Percentiles rank a stretch among this genome's conserved stretches.
Evolutionary conservation across 1,140 invertebrate genomes (phyloP).

Genomic region (Diprion similis): DNA sequence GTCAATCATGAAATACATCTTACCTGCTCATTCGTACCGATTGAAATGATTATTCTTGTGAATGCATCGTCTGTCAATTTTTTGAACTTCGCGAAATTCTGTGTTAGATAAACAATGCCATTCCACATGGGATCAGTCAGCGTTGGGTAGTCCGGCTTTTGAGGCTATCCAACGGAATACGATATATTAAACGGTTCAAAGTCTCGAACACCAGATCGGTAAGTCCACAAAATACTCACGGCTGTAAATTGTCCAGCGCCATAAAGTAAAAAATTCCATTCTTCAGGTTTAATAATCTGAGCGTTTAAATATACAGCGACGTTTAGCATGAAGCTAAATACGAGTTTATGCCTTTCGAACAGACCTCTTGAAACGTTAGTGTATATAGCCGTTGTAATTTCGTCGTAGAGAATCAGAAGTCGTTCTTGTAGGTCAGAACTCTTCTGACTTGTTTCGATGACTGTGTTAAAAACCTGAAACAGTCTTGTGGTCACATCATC

Average conservation of each 20-base stretch:
- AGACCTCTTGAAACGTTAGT: constrained; percentile 86
- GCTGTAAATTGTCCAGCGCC: constrained; percentile 60
- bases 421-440: constrained; percentile 68
- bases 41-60: constrained; percentile 63
- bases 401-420: constrained; percentile 71
- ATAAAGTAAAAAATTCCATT: constrained; percentile 80
- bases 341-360: constrained; percentile 91
- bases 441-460: constrained; percentile 75
- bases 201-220: background rate
- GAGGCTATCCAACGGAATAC: constrained; percentile 40
- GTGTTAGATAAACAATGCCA: constrained; percentile 64
- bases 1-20: constrained; percentile 29
- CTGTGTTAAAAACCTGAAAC: constrained; percentile 76
- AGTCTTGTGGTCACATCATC: constrained; percentile 2
- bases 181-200: background rate
- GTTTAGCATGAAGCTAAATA: constrained; percentile 86
- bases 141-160: constrained; percentile 63
- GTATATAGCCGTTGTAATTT: constrained; percentile 85
- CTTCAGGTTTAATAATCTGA: constrained; percentile 60
- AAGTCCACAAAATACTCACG: constrained; percentile 28
- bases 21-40: constrained; percentile 69
- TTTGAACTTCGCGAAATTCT: constrained; percentile 63
- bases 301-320: constrained; percentile 74
- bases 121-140: constrained; percentile 71
- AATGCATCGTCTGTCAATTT: constrained; percentile 63